Evolutionary conservation across 2,113 vertebrate species (phyloP).

Genomic region (Otus sunia): DNA sequence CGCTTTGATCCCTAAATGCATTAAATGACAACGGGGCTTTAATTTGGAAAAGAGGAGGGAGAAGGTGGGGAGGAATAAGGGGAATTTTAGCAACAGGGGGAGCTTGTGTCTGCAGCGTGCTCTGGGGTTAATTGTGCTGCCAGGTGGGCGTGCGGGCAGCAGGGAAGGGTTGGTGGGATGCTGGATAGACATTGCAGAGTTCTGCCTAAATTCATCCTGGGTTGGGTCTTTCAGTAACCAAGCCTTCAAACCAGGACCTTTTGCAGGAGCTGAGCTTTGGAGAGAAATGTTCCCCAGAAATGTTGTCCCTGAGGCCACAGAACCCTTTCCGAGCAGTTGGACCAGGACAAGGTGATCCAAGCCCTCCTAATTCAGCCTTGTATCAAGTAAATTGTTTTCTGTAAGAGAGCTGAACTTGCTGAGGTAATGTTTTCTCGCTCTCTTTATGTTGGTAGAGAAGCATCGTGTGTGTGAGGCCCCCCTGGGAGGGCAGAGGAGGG

Average conservation of each 20-base stretch:
- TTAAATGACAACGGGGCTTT: neutral
- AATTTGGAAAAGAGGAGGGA: neutral
- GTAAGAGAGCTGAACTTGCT: neutral
- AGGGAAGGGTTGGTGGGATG: neutral
- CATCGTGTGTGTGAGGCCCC: fast-evolving
- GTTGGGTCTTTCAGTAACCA: neutral
- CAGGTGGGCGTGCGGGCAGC: neutral
- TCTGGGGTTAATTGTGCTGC: neutral
- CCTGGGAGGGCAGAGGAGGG: neutral
- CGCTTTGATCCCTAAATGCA: too few species aligned
- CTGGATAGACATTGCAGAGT: neutral
- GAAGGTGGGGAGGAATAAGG: neutral
- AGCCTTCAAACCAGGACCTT: neutral
- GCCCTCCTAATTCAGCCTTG: neutral
- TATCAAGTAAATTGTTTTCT: neutral
- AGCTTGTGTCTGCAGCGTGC: neutral
- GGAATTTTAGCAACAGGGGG: neutral
- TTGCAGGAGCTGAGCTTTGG: neutral
- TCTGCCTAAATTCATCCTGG: neutral
- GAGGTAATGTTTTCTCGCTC: neutral
- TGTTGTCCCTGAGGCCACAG: neutral
- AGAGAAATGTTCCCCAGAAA: neutral
- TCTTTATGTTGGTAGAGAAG: neutral
- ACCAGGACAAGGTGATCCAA: neutral
- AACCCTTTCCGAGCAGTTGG: fast-evolving